Base-by-base conservation (phyloP, 1,140 invertebrate genomes). In the Venturia canescens region DNA sequence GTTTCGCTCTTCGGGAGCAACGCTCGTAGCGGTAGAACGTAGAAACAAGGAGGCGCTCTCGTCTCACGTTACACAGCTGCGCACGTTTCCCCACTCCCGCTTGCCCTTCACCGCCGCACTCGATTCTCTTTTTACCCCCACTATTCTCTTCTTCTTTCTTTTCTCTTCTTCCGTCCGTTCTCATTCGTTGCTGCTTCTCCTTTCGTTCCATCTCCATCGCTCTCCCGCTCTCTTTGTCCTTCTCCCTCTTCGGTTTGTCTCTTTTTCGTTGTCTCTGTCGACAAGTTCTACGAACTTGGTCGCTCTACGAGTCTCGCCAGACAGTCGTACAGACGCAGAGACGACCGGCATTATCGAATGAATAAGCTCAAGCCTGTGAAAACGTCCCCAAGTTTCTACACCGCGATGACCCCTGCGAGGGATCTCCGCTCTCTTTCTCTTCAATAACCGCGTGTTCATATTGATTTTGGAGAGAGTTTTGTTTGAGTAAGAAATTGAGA, bases 1-100 rank as follows among this genome's bases (percentile, higher is more conserved):
- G 29, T 69, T 67, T 69, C 13, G 27, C 29, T 18, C 29, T 63
- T 18, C 7, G 18, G 50, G 60, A 26, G 29, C 27, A 31, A 31
- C 16, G 66, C 66, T 16, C 66, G 66, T 69, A 75, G 71, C 79
- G 57, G 69, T 57, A 50, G 31, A 67, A 72, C 72, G 83, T 76
- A 81, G 83, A 77, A 86, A 81, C 82, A 53, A n/a, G 3, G 50
- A n/a, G n/a, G 18, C 18, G 50, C 84, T 81, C 2, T 29, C 83
- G 75, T 83, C 86, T 86, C 84, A 85, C 84, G 83, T 86, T 85
- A 86, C 86, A 86, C 86, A 87, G 85, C 85, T 86, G 84, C 84
- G 83, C 86, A 87, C 84, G 85, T 87, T 87, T 85, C 84, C 84
- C 85, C 81, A 82, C 66, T 80, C 76, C 16, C 57, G 57, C 15